Evolutionary conservation across 92 coral and sea anemone species (phyloP), one percentile per base, ranked within the genome.

Genomic region (Isaurus tuberculatus): DNA sequence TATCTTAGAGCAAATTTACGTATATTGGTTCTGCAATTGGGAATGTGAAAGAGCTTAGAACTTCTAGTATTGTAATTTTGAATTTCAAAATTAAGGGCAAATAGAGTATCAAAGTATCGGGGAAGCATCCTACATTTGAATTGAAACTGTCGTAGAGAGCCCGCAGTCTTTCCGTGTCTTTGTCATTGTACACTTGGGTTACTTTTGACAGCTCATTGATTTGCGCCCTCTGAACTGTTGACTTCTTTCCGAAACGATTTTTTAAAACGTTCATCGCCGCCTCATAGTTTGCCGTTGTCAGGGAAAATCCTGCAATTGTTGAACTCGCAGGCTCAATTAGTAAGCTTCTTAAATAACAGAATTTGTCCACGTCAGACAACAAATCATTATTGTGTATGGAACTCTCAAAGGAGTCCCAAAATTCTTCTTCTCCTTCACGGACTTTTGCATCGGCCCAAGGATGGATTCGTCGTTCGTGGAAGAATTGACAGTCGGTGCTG

Each of bases 201-300:
- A 77, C 60, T 8, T 48, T 83, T 28, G 83, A 70, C 60, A 88
- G 70, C 20, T 88, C 81, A 16, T 81, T n/a, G n/a, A n/a, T n/a
- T n/a, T n/a, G n/a, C n/a, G n/a, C n/a, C n/a, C n/a, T n/a, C n/a
- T n/a, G n/a, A 22, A 88, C 82, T 2, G 80, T 71, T 25, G 40
- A 72, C 63, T 81, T 73, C 30, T 81, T 80, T 16, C 86, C 65
- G 27, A 79, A 86, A 19, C 81, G 30, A 16, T 58, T 79, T 64
- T 7, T 46, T 19, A 0, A 40, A 40, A 40, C 46, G 11, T 6
- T 40, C 46, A 46, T 11, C 16, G 53, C 53, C 1, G 53, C 53
- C 53, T 46, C 53, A n/a, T 51, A 51, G 60, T 51, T 51, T 17
- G 22, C 60, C 60, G 60, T 15, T 15, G 60, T 17, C 60, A 51